These are phyloP conservation scores for Anisognathus igniventris DNA, from an alignment of 2,797 vertebrate species.

Conservation along the genomic window DNA sequence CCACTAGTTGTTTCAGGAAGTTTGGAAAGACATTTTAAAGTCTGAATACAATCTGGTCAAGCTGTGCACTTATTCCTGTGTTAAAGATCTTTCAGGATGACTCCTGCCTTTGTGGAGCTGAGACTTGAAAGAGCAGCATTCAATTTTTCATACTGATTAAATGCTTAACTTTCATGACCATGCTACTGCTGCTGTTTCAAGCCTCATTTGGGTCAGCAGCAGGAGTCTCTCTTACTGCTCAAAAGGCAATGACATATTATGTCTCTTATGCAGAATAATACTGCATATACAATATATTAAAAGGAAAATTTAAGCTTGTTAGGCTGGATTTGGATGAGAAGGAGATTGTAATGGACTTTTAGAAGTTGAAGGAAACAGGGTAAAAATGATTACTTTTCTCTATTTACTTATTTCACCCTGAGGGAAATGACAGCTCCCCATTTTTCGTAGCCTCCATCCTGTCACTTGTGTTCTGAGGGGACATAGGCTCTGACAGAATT, in stretches of 20 bases:
- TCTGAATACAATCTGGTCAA: background rate
- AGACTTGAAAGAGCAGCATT: background rate
- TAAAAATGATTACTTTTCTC: background rate
- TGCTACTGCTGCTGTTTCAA: background rate
- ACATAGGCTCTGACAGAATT: background rate
- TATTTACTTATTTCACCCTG: background rate
- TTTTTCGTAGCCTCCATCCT: background rate
- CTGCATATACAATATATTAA: background rate
- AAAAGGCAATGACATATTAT: background rate
- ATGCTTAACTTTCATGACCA: background rate
- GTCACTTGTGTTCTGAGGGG: background rate
- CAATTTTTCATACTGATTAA: background rate
- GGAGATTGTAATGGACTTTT: background rate
- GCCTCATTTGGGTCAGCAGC: conserved; percentile 15
- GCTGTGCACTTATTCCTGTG: background rate
- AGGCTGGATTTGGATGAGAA: background rate
- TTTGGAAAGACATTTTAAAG: background rate
- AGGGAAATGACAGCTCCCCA: background rate
- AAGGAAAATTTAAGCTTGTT: background rate
- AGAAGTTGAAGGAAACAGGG: background rate
- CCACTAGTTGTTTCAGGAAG: background rate
- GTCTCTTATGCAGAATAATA: background rate
- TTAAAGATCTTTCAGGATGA: background rate
- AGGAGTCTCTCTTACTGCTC: background rate
- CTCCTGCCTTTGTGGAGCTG: background rate